Percentiles rank a stretch among this genome's conserved stretches.
phyloP scores from a whole-genome alignment of 2,113 vertebrate species.

The Pica pica region DNA sequence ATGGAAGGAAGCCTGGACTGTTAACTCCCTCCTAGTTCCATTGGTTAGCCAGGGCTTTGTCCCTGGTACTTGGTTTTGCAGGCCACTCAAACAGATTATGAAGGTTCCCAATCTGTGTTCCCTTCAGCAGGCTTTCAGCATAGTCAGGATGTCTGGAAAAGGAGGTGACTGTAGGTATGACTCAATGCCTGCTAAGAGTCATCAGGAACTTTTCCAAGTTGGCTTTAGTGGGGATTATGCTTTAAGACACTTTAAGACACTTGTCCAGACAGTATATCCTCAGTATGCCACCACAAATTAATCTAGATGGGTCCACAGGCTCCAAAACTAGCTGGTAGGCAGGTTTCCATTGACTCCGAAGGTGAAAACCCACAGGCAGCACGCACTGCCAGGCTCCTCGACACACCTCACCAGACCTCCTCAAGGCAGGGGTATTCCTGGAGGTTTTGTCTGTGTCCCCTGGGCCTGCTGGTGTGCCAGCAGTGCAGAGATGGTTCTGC shows the following conservation, averaged over 20 bases:
- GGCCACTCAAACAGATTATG: not conserved
- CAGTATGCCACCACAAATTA: not conserved
- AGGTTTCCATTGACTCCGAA: not conserved
- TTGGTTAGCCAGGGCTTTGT: not conserved
- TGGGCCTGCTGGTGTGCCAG: not conserved
- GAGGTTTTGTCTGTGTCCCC: not conserved
- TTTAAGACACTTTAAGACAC: not conserved
- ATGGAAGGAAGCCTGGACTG: not conserved
- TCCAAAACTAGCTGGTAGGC: not conserved
- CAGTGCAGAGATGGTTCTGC: not conserved
- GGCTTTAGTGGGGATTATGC: not conserved
- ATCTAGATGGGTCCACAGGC: not conserved
- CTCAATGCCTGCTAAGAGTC: not conserved
- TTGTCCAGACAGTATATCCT: not conserved
- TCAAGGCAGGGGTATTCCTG: not conserved
- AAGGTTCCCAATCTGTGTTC: fast-evolving
- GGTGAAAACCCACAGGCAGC: not conserved
- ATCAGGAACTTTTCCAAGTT: not conserved
- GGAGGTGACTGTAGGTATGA: not conserved
- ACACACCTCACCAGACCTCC: not conserved
- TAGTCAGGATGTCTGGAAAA: not conserved
- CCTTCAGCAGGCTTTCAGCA: not conserved
- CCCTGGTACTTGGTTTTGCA: not conserved
- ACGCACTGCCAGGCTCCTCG: fast-evolving
- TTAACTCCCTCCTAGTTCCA: not conserved